Base-by-base conservation (phyloP, 2,797 vertebrate species). In the Cuculus canorus region DNA sequence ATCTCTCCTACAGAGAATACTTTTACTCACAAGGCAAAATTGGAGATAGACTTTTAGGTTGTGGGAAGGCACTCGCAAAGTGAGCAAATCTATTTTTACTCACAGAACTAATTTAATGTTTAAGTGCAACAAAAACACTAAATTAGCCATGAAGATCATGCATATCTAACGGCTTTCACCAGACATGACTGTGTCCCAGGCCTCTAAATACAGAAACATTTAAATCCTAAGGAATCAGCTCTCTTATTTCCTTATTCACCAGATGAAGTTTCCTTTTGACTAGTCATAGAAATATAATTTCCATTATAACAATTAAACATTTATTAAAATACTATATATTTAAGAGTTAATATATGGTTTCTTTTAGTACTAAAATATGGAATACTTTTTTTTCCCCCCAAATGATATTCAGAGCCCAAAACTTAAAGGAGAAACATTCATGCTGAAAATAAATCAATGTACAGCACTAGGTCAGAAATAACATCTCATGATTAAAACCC, bases 61-160 rank as follows among this genome's bases (percentile, higher is more conserved):
- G 93, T 95, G 96, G 97, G 96, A 98, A 98, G 97, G 97, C 97
- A 98, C 97, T 98, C 96, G 94, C 96, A 94, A 96, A 88, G 95
- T 97, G 97, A 97, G 96, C 96, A 97, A 95, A 95, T 81, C 45
- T 92, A 14, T 72, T 96, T 94, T 86, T 97, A 96, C 97, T 97
- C 97, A 95, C 80, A 86, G 90, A 96, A 96, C 96, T 96, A 97
- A 96, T 93, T 93, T 88, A 96, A 96, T 97, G 97, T 97, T 97
- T 95, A 95, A 95, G 96, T 97, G 94, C 94, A 96, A 97, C 76
- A 92, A 93, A 96, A 95, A 84, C 94, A 92, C 95, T 96, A 95
- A 96, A 96, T 97, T 93, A 96, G 96, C 96, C 90, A 96, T 96
- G 88, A 95, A 96, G 88, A 96, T 96, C 90, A 90, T 96, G 95